Conservation (phyloP, 2,888 invertebrate species). For the Dascillus cervinus region DNA sequence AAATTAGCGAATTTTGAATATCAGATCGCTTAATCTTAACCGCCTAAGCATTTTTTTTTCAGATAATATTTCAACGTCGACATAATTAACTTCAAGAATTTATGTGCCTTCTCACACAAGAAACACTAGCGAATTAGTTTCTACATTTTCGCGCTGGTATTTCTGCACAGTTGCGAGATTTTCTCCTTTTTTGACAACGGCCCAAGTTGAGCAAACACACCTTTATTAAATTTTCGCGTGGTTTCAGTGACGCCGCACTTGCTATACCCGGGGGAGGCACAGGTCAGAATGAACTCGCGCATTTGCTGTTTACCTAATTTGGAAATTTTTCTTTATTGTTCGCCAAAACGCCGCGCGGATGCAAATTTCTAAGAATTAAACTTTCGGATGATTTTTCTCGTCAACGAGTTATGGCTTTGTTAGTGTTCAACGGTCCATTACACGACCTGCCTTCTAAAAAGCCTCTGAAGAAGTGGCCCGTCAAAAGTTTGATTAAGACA, state of each 20-base stretch:
- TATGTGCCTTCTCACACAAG: too few relatives aligned
- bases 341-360: neutral
- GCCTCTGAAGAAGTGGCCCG: slow-evolving; percentile 21
- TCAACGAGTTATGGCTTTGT: slow-evolving; percentile 24
- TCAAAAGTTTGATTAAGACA: slow-evolving; percentile 30
- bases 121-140: too few relatives aligned
- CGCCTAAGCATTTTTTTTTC: too few relatives aligned
- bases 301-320: too few relatives aligned
- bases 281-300: slow-evolving; percentile 21
- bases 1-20: too few relatives aligned
- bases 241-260: slow-evolving; percentile 18
- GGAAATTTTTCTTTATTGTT: neutral
- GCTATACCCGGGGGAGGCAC: slow-evolving; percentile 21
- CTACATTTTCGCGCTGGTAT: too few relatives aligned
- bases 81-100: too few relatives aligned
- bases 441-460: slow-evolving; percentile 23
- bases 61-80: too few relatives aligned
- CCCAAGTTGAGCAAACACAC: slow-evolving; percentile 19
- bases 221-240: slow-evolving; percentile 20
- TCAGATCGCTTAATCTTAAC: too few relatives aligned
- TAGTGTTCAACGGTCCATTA: slow-evolving; percentile 27
- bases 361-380: too few relatives aligned
- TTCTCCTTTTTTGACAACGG: slow-evolving; percentile 11
- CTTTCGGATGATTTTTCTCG: slow-evolving; percentile 27
- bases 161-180: slow-evolving; percentile 11